Conservation (phyloP, 2,113 vertebrate genomes). For the Australoheros scitulus region DNA sequence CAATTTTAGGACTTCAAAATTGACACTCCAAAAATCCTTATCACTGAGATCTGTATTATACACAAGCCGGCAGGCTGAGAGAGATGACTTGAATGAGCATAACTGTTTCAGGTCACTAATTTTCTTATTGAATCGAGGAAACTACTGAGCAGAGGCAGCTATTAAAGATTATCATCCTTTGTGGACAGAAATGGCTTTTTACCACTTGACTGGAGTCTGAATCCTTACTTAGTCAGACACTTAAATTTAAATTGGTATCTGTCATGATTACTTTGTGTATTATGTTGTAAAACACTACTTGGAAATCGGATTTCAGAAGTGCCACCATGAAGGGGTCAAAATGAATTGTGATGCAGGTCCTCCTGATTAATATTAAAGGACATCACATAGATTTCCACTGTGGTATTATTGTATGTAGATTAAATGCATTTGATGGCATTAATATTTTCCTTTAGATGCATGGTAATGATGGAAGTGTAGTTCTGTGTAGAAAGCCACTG, state of each 20-base stretch:
- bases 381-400: background rate
- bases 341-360: background rate
- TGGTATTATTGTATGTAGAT: background rate
- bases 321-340: background rate
- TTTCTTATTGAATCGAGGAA: constrained; percentile 16
- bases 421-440: background rate
- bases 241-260: background rate
- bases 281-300: background rate
- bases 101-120: background rate
- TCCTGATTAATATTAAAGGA: background rate
- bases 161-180: constrained; percentile 4
- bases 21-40: constrained; percentile 8
- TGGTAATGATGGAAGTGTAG: background rate
- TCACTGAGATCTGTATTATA: background rate
- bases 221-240: background rate
- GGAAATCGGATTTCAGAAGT: constrained; percentile 1
- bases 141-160: background rate
- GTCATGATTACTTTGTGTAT: background rate
- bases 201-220: constrained; percentile 11
- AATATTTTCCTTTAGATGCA: background rate
- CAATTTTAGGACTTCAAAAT: background rate
- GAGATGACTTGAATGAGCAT: background rate
- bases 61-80: background rate
- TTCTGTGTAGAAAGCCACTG: too few relatives aligned
- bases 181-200: constrained; percentile 9